A percentile compares a stretch with the other conserved stretches of the same genome.
These are phyloP conservation scores for Calameuta idolon DNA, from an alignment of 2,888 invertebrate genomes.

Conservation along the genomic window DNA sequence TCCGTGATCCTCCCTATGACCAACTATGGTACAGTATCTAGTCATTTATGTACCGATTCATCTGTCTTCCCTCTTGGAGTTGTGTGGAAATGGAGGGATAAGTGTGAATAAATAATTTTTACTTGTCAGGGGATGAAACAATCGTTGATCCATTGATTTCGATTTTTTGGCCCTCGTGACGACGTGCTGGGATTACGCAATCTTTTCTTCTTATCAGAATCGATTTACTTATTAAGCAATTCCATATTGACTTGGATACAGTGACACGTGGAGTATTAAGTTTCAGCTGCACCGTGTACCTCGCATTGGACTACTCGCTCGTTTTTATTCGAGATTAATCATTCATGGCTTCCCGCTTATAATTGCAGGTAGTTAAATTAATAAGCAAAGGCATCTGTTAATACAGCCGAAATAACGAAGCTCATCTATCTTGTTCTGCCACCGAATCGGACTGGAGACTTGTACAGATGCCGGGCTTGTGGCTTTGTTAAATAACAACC, in stretches of 20 bases:
- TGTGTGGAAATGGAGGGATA: background rate
- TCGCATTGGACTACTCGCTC: conserved; percentile 28
- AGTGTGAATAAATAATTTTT: background rate
- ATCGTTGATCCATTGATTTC: background rate
- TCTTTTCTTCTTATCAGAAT: background rate
- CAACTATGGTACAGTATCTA: background rate
- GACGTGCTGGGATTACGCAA: background rate
- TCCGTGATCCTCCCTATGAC: conserved; percentile 11
- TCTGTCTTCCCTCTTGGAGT: background rate
- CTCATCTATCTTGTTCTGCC: conserved; percentile 53
- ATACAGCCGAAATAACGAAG: conserved; percentile 56
- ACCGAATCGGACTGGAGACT: conserved; percentile 43
- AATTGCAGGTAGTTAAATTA: conserved; percentile 61
- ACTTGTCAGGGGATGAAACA: background rate
- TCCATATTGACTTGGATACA: background rate
- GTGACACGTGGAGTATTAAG: background rate
- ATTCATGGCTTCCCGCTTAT: conserved; percentile 53
- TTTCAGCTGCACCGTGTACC: background rate
- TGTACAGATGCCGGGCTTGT: background rate
- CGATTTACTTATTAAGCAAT: background rate
- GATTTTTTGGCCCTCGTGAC: background rate
- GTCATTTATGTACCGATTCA: background rate
- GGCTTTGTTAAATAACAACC: background rate
- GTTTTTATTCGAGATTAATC: conserved; percentile 55
- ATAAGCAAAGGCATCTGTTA: conserved; percentile 57